A percentile compares a stretch with the other conserved stretches of the same genome.
Conservation (phyloP, 2,113 vertebrate genomes). For the Hydropotes inermis region DNA sequence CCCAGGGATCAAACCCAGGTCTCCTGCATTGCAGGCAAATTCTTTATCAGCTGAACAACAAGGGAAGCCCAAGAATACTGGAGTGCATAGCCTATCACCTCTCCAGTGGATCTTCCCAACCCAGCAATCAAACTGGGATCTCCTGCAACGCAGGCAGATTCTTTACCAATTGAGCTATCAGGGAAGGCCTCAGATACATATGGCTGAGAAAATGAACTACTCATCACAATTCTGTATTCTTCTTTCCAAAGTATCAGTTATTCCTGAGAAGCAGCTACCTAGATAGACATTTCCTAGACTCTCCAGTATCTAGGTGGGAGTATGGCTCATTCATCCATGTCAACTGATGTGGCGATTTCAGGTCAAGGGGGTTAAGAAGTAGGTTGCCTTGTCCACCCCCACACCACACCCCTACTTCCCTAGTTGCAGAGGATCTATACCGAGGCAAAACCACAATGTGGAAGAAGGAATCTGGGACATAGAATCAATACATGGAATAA, state of each 20-base stretch:
- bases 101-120: neutral
- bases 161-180: neutral
- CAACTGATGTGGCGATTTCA: too few species aligned
- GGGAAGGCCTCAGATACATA: neutral
- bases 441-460: neutral
- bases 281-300: neutral
- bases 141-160: neutral
- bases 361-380: neutral
- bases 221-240: neutral
- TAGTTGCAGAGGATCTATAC: neutral
- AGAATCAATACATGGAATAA: neutral
- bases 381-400: too few species aligned
- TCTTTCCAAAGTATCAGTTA: neutral
- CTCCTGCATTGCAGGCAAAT: neutral
- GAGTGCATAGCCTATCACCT: neutral
- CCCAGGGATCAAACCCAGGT: neutral
- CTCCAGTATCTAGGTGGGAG: neutral
- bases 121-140: neutral
- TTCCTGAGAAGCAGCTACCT: neutral
- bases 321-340: neutral
- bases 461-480: neutral
- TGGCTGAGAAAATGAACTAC: neutral
- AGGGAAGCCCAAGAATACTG: neutral
- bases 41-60: neutral
- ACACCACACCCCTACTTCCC: rapidly evolving